Evolutionary conservation across 2,797 vertebrate species (phyloP).

Genomic region (Sebastes vulpes): DNA sequence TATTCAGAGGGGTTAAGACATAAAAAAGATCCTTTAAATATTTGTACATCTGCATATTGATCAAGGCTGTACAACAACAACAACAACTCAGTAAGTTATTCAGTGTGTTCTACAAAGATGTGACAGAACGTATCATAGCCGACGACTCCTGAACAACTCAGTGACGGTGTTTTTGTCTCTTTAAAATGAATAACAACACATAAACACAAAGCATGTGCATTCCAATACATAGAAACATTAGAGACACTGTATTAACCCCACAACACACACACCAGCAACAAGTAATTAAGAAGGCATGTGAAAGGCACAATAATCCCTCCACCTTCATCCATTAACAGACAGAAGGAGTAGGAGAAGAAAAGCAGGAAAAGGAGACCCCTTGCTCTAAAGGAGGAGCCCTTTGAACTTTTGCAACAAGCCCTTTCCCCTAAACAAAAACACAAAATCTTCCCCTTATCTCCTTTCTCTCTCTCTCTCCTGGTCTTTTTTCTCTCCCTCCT

Average conservation of each 20-base stretch:
- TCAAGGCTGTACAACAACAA: neutral
- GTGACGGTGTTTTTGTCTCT: neutral
- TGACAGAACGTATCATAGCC: neutral
- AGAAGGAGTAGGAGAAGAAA: conserved; percentile 47
- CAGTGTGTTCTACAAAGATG: neutral
- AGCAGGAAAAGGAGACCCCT: conserved; percentile 55
- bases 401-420: conserved; percentile 77
- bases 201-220: neutral
- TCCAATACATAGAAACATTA: neutral
- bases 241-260: conserved; percentile 28
- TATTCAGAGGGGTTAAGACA: neutral
- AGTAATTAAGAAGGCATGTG: conserved; percentile 65
- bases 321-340: conserved; percentile 52
- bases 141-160: neutral
- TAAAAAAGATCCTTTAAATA: neutral
- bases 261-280: conserved; percentile 45
- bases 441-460: conserved; percentile 75
- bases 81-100: neutral
- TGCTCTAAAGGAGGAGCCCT: conserved; percentile 68
- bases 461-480: conserved; percentile 49
- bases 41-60: neutral
- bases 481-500: conserved; percentile 50
- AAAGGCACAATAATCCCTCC: conserved; percentile 63
- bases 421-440: conserved; percentile 76
- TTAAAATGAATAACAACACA: neutral